phyloP scores from a whole-genome alignment of 2,113 vertebrate genomes.

The Bubo blakistoni region DNA sequence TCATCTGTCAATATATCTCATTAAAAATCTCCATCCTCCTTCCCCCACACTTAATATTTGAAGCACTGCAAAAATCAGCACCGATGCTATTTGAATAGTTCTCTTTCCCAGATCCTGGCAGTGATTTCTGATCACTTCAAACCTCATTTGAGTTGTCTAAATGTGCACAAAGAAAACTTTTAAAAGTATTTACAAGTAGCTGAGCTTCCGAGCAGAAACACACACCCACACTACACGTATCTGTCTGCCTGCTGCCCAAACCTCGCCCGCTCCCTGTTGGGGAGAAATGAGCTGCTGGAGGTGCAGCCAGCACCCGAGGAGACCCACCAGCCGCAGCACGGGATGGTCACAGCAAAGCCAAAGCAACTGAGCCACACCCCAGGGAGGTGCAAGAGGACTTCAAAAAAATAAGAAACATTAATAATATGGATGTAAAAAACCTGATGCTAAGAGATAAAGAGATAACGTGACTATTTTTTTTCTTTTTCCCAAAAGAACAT shows the following conservation, averaged over 20 bases:
- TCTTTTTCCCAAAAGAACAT: background rate
- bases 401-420: background rate
- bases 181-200: background rate
- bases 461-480: background rate
- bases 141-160: background rate
- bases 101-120: background rate
- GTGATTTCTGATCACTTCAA: background rate
- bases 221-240: background rate
- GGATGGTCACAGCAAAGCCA: background rate
- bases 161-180: background rate
- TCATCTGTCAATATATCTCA: background rate
- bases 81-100: background rate
- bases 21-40: background rate
- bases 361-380: accelerated
- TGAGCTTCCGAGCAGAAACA: background rate
- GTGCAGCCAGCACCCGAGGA: background rate
- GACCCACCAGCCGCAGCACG: background rate
- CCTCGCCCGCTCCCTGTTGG: background rate
- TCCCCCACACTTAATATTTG: background rate
- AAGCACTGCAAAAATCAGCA: background rate
- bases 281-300: background rate
- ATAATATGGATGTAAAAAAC: background rate
- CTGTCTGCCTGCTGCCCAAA: background rate
- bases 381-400: background rate
- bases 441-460: background rate